Evolutionary conservation across 2,888 invertebrate genomes (phyloP).

Genomic region (Mylabris sibirica): DNA sequence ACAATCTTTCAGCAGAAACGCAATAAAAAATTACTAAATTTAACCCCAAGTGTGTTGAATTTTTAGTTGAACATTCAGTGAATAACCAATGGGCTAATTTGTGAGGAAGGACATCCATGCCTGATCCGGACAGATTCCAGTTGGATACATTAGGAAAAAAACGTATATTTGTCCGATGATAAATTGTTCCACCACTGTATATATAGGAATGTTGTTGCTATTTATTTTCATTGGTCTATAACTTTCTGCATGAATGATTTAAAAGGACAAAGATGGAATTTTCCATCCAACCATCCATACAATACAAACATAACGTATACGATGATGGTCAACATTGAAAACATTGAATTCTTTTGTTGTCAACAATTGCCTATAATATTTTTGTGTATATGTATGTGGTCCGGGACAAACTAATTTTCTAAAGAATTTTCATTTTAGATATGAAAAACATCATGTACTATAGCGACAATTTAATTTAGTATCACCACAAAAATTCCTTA

Average conservation of each 20-base stretch:
- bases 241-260: conserved; percentile 40
- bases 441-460: background rate
- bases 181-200: conserved; percentile 40
- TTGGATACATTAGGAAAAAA: no score
- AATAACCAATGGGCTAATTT: no score
- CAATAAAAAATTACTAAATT: no score
- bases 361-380: background rate
- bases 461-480: background rate
- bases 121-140: no score
- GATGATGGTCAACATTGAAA: conserved; percentile 44
- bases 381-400: conserved; percentile 19
- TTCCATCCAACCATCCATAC: conserved; percentile 16
- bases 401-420: conserved; percentile 29
- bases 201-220: conserved; percentile 38
- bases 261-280: conserved; percentile 36
- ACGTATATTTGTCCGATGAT: conserved; percentile 39
- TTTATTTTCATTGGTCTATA: conserved; percentile 47
- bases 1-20: no score
- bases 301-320: no score
- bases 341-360: conserved; percentile 27
- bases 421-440: conserved; percentile 22
- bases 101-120: no score
- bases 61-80: no score
- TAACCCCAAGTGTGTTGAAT: no score
- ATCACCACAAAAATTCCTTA: background rate